Evolutionary conservation across 2,113 vertebrate genomes (phyloP).

Genomic region (Ochotona princeps): DNA sequence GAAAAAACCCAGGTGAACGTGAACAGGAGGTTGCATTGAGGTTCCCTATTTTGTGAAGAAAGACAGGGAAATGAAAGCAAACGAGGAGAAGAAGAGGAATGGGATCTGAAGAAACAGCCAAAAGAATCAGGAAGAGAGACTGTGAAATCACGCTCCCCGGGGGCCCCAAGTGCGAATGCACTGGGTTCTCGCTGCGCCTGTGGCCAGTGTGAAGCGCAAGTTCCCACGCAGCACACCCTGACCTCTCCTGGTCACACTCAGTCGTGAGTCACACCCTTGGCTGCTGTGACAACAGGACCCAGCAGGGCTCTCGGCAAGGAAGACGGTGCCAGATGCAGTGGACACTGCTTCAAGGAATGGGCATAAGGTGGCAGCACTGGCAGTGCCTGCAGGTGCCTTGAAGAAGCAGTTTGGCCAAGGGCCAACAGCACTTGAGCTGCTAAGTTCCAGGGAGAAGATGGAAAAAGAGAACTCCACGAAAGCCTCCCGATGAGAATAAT

Average conservation of each 20-base stretch:
- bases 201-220: background rate
- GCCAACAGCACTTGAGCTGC: conserved; percentile 57
- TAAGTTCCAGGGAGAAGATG: conserved; percentile 45
- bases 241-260: conserved; percentile 67
- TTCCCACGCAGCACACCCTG: conserved; percentile 57
- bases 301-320: background rate
- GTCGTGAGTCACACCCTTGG: conserved; percentile 62
- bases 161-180: background rate
- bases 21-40: background rate
- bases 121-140: conserved; percentile 63
- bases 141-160: background rate
- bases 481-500: background rate
- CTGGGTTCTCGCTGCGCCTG: conserved; percentile 29
- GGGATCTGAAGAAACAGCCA: conserved; percentile 48
- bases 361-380: conserved; percentile 78
- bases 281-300: background rate
- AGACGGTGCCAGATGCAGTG: conserved; percentile 24
- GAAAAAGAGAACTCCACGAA: conserved; percentile 39
- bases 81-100: conserved; percentile 43
- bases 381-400: conserved; percentile 59
- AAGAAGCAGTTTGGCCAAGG: conserved; percentile 62
- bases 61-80: conserved; percentile 65
- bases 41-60: conserved; percentile 59
- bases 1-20: conserved; percentile 44
- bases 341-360: conserved; percentile 75